Percentiles rank a stretch among this genome's conserved stretches.
phyloP scores from a whole-genome alignment of 2,888 invertebrate species.

The Nephrotoma guestfalica region DNA sequence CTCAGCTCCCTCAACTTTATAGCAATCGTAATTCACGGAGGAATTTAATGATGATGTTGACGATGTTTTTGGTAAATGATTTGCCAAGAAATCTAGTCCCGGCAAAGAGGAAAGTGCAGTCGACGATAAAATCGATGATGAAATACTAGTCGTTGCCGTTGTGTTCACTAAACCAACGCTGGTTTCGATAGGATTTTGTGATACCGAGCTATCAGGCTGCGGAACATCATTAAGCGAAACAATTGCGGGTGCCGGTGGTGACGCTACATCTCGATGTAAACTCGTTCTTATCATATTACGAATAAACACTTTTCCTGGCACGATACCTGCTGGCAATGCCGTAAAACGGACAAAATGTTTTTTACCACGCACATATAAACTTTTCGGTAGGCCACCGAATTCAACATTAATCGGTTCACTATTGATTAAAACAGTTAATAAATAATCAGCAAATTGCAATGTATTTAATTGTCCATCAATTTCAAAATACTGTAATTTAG shows the following conservation, averaged over 20 bases:
- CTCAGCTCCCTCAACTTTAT: background rate
- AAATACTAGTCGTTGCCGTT: background rate
- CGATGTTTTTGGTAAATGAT: background rate
- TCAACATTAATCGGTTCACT: constrained; percentile 63
- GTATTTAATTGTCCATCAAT: constrained; percentile 58
- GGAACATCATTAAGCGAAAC: constrained; percentile 3
- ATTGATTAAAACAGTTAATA: constrained; percentile 63
- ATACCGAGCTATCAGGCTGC: background rate
- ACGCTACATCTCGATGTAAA: constrained; percentile 3
- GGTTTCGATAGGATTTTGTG: background rate
- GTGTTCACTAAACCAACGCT: background rate
- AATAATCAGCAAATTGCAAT: constrained; percentile 63
- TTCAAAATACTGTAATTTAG: constrained; percentile 65
- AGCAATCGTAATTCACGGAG: background rate
- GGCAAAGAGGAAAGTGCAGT: background rate
- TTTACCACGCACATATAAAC: constrained; percentile 54
- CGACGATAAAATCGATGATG: background rate
- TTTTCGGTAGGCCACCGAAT: constrained; percentile 72
- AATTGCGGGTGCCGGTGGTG: constrained; percentile 6
- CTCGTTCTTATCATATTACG: constrained; percentile 54
- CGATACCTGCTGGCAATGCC: constrained; percentile 55
- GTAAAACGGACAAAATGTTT: constrained; percentile 73
- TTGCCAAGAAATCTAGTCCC: background rate
- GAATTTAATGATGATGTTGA: background rate
- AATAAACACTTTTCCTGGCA: constrained; percentile 54